phyloP scores from a whole-genome alignment of 2,113 vertebrate species.

The Pteruthius melanotis region DNA sequence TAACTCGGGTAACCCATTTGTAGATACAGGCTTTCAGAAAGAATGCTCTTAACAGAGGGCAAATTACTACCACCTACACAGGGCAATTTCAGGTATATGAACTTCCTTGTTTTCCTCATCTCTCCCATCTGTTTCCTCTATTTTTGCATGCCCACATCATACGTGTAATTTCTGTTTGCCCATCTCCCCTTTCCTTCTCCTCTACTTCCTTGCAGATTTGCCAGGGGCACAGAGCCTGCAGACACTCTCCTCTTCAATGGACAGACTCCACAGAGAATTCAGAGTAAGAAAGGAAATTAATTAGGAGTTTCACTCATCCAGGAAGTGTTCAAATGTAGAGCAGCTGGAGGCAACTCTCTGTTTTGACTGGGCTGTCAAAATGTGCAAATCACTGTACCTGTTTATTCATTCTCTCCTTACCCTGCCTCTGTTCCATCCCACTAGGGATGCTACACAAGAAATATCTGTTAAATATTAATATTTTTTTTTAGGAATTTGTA shows the following conservation, averaged over 20 bases:
- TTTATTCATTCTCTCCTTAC: neutral
- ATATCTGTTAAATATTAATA: neutral
- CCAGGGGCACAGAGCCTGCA: neutral
- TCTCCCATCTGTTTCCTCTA: neutral
- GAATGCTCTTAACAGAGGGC: neutral
- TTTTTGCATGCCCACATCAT: neutral
- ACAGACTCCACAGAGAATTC: neutral
- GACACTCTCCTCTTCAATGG: neutral
- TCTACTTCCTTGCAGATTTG: neutral
- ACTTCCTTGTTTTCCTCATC: neutral
- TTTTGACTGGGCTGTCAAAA: neutral
- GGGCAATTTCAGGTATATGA: neutral
- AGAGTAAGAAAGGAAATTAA: neutral
- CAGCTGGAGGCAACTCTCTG: neutral
- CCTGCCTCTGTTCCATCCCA: neutral
- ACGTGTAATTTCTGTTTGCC: accelerated
- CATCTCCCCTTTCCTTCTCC: neutral
- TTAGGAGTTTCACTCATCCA: neutral
- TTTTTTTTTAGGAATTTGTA: neutral
- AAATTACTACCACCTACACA: neutral
- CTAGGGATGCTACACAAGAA: neutral
- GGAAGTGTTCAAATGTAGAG: neutral
- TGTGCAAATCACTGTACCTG: neutral
- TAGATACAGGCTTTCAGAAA: neutral
- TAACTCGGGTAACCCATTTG: neutral